A percentile compares a stretch with the other conserved stretches of the same genome.
Evolutionary conservation across 2,113 vertebrate genomes (phyloP).

Genomic region (Progne subis): DNA sequence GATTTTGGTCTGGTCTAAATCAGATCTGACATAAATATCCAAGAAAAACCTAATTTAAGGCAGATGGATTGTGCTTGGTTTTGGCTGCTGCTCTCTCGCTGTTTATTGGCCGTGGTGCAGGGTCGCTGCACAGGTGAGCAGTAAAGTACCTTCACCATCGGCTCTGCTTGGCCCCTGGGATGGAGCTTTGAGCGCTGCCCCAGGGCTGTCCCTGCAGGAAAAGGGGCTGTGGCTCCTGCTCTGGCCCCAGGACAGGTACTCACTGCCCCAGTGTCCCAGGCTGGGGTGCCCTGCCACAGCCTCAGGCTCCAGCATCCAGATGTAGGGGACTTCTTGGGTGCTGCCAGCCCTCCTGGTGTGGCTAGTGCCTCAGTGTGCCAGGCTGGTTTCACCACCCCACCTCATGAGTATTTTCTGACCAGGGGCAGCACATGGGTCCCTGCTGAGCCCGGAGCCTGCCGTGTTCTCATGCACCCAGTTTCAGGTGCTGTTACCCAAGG

Average conservation of each 20-base stretch:
- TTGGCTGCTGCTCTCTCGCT: not conserved
- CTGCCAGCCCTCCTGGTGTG: not conserved
- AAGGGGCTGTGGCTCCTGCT: not conserved
- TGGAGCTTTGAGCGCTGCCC: not conserved
- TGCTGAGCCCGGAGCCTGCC: not conserved
- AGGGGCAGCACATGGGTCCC: not conserved
- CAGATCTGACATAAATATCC: not conserved
- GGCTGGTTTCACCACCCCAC: not conserved
- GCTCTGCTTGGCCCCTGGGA: not conserved
- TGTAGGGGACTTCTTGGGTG: not conserved
- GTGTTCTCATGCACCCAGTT: fast-evolving
- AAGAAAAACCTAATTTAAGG: slow-evolving; percentile 9
- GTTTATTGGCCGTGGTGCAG: not conserved
- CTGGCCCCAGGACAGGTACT: not conserved
- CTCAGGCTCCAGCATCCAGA: not conserved
- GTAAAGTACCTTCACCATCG: fast-evolving
- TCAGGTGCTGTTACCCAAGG: not conserved
- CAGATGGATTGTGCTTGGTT: not conserved
- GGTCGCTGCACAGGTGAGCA: not conserved
- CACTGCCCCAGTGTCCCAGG: fast-evolving
- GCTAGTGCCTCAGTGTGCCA: fast-evolving
- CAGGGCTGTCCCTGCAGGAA: not conserved
- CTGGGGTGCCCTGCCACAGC: not conserved
- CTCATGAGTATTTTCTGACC: not conserved
- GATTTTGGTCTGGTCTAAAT: slow-evolving; percentile 12